These are phyloP conservation scores for Brachionus manjavacas DNA, from an alignment of 1,140 invertebrate species.

Conservation along the genomic window DNA sequence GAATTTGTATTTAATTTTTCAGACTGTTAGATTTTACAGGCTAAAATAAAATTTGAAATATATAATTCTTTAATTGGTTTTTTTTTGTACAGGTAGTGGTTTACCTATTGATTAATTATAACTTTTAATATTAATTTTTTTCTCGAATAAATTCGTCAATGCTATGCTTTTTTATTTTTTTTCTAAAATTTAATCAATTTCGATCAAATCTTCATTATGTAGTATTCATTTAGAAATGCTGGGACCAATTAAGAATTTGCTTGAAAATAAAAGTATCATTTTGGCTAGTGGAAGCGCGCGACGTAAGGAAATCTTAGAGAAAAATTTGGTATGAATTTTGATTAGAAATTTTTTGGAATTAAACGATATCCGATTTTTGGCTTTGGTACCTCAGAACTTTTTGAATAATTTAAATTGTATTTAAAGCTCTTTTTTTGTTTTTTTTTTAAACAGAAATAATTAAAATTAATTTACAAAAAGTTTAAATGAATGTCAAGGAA, in stretches of 20 bases:
- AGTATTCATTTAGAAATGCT: neutral
- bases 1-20: slow-evolving; percentile 22
- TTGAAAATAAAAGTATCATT: slow-evolving; percentile 20
- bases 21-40: neutral
- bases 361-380: neutral
- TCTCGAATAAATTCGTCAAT: neutral
- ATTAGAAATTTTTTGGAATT: neutral
- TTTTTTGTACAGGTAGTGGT: neutral
- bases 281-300: slow-evolving; percentile 29
- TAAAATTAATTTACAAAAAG: no score
- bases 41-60: neutral
- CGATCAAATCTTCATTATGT: neutral
- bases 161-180: neutral
- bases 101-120: neutral
- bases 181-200: neutral
- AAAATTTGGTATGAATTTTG: neutral
- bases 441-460: no score
- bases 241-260: slow-evolving; percentile 1
- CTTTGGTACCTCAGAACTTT: neutral
- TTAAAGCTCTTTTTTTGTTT: neutral
- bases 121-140: no score
- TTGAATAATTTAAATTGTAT: no score
- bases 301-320: slow-evolving; percentile 12
- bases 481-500: no score
- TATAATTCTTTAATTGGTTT: neutral